Evolutionary conservation across 1,140 invertebrate species (phyloP).

Genomic region (Battus philenor): DNA sequence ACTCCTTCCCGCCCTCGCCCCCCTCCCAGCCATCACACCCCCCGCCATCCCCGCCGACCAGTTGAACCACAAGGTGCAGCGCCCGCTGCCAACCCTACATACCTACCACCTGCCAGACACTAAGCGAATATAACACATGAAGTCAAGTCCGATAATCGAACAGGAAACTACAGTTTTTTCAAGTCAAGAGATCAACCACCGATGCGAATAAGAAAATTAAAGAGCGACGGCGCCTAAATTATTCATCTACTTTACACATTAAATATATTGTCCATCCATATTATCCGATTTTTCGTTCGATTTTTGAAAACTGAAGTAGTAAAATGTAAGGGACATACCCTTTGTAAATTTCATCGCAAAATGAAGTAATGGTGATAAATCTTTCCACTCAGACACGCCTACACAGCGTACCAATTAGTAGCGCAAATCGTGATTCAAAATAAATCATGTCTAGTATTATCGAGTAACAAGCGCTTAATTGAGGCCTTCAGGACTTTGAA

Average conservation of each 20-base stretch:
- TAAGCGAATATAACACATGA: constrained; percentile 51
- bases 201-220: constrained; percentile 4
- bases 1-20: constrained; percentile 26
- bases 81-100: constrained; percentile 62
- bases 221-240: too few relatives aligned
- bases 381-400: constrained; percentile 7
- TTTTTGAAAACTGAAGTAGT: too few relatives aligned
- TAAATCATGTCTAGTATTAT: constrained; percentile 15
- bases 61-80: constrained; percentile 66
- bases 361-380: constrained; percentile 10
- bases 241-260: too few relatives aligned
- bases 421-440: constrained; percentile 14
- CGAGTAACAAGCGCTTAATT: constrained; percentile 13
- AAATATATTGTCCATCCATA: too few relatives aligned
- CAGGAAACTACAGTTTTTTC: constrained; percentile 34
- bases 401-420: constrained; percentile 8
- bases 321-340: too few relatives aligned
- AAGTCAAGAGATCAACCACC: constrained; percentile 4
- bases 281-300: too few relatives aligned
- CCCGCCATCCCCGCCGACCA: constrained; percentile 44
- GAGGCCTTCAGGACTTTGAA: constrained; percentile 12
- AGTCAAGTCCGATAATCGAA: constrained; percentile 29
- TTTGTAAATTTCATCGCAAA: constrained; percentile 5
- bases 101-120: constrained; percentile 70
- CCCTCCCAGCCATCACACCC: constrained; percentile 25